Conservation (phyloP, 2,113 vertebrate genomes). For the Ictalurus punctatus region DNA sequence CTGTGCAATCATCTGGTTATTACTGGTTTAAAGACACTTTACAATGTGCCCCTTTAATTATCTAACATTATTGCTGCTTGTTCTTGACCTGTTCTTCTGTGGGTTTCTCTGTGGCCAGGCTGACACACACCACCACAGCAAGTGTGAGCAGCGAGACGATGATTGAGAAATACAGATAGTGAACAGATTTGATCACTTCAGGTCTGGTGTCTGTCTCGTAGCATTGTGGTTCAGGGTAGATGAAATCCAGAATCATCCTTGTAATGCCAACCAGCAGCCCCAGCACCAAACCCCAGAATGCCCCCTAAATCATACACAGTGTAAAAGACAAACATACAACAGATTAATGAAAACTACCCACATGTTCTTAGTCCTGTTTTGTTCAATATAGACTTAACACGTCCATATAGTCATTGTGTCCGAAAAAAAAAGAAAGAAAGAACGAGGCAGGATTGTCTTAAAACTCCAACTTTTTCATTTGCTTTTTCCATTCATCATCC, state of each 20-base stretch:
- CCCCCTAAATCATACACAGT: slow-evolving; percentile 73
- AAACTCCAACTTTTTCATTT: not conserved
- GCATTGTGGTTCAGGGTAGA: slow-evolving; percentile 84
- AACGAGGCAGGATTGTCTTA: not conserved
- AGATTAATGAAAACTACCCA: not conserved
- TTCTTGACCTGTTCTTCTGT: slow-evolving; percentile 69
- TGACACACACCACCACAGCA: slow-evolving; percentile 73
- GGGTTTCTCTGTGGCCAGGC: slow-evolving; percentile 78
- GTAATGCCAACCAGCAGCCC: slow-evolving; percentile 81
- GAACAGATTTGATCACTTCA: slow-evolving; percentile 77
- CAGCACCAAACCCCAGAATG: slow-evolving; percentile 83
- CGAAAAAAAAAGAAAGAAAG: not conserved
- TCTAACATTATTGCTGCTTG: not conserved
- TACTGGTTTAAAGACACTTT: not conserved
- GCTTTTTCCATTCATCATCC: not conserved
- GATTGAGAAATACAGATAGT: slow-evolving; percentile 94
- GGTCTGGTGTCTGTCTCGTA: slow-evolving; percentile 80
- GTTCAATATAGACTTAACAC: not conserved
- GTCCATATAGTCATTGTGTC: not conserved
- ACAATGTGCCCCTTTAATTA: not conserved
- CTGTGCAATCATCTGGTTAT: not conserved
- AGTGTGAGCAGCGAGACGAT: slow-evolving; percentile 79
- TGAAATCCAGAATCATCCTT: slow-evolving; percentile 88
- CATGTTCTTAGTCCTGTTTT: not conserved
- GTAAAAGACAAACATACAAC: not conserved